These are phyloP conservation scores for Homalodisca vitripennis DNA, from an alignment of 1,140 invertebrate genomes.

Conservation along the genomic window DNA sequence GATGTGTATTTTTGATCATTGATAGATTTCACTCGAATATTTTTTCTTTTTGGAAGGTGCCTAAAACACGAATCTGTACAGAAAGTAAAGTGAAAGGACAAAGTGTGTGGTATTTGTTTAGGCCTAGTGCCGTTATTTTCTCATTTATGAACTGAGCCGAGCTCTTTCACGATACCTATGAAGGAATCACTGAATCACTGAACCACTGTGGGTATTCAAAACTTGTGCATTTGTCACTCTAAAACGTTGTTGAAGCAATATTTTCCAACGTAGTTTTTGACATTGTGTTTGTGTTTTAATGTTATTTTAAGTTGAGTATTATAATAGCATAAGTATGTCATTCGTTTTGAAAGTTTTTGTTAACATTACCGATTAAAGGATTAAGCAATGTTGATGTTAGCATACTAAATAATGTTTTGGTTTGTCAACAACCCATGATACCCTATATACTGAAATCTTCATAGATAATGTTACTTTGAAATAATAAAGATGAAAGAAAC, in stretches of 20 bases:
- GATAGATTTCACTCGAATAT: conserved; percentile 16
- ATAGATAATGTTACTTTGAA: no score
- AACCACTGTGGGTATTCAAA: no score
- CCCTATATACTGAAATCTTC: no score
- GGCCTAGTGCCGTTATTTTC: neutral
- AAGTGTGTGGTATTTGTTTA: neutral
- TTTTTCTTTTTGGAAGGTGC: conserved; percentile 24
- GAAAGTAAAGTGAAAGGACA: no score
- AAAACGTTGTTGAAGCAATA: neutral
- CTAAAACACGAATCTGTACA: neutral
- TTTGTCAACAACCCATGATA: no score
- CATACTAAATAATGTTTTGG: no score
- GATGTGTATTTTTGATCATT: conserved; percentile 24
- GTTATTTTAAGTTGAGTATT: neutral
- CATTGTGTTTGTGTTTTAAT: neutral
- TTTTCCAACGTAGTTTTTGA: neutral
- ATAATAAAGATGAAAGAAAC: no score
- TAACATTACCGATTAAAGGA: no score
- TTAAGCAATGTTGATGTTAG: no score
- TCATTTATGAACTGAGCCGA: neutral
- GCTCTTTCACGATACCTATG: neutral
- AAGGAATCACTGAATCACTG: conserved; percentile 4
- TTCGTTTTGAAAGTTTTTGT: no score
- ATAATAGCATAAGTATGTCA: no score
- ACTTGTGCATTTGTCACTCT: no score